These are phyloP conservation scores for Hemicordylus capensis DNA, from an alignment of 2,113 vertebrate species.

Conservation along the genomic window DNA sequence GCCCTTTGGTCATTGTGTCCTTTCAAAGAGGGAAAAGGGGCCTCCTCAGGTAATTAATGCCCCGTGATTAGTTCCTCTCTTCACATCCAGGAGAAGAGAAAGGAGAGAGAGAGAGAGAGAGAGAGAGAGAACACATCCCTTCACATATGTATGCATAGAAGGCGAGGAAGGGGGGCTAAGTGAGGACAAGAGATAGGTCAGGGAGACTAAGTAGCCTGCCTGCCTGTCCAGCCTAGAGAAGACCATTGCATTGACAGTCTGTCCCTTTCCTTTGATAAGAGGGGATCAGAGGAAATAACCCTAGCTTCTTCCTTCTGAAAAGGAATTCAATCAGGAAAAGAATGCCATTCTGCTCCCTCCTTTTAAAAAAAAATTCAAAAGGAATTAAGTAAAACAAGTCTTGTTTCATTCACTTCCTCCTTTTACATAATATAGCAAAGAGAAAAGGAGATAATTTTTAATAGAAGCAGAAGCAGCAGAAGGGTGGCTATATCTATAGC, in stretches of 20 bases:
- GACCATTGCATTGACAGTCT: conserved; percentile 64
- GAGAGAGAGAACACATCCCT: conserved; percentile 19
- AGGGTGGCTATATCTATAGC: background rate
- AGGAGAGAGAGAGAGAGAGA: background rate
- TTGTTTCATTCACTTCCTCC: background rate
- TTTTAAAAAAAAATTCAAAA: conserved; percentile 26
- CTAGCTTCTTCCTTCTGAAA: conserved; percentile 45
- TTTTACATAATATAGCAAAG: background rate
- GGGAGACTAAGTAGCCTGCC: conserved; percentile 36
- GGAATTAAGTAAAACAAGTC: conserved; percentile 41
- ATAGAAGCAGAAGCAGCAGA: no score
- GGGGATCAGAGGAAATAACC: conserved; percentile 63
- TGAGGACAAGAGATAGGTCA: conserved; percentile 32
- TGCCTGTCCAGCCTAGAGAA: conserved; percentile 38
- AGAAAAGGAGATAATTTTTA: background rate
- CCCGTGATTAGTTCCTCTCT: conserved; percentile 48
- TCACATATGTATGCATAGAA: background rate
- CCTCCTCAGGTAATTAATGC: conserved; percentile 44
- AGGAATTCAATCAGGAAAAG: conserved; percentile 39
- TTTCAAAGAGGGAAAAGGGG: background rate
- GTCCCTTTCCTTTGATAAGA: conserved; percentile 40
- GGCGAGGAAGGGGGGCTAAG: background rate
- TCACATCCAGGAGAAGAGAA: conserved; percentile 23
- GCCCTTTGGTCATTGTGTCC: conserved; percentile 31
- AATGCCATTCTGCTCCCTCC: conserved; percentile 55